phyloP scores from a whole-genome alignment of 2,888 invertebrate species.

The Polydesmus complanatus region DNA sequence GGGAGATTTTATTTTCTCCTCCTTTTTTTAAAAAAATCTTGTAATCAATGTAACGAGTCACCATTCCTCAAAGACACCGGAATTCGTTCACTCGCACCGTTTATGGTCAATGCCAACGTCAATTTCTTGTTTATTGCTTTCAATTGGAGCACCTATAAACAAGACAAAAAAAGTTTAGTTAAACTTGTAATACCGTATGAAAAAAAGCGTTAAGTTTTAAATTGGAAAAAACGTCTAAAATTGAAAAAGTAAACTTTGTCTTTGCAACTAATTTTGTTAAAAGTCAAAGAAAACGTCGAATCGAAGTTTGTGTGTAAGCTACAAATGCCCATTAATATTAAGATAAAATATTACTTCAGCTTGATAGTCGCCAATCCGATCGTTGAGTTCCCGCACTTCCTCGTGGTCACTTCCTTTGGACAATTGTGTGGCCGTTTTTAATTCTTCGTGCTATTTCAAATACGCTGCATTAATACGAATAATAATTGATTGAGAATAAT shows the following conservation, averaged over 20 bases:
- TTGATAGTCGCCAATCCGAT: constrained; percentile 80
- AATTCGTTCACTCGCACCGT: constrained; percentile 15
- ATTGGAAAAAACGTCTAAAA: background rate
- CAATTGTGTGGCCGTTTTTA: constrained; percentile 82
- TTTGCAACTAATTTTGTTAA: too few relatives aligned
- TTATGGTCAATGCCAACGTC: constrained; percentile 15
- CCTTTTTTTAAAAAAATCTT: background rate
- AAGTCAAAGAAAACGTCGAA: background rate
- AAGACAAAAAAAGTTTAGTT: too few relatives aligned
- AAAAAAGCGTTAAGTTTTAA: background rate
- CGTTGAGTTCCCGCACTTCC: constrained; percentile 74
- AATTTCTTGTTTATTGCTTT: constrained; percentile 25
- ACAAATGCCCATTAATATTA: too few relatives aligned
- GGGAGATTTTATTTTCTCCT: too few relatives aligned
- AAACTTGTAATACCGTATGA: too few relatives aligned
- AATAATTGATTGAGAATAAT: constrained; percentile 3
- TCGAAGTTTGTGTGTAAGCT: background rate
- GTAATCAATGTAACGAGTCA: constrained; percentile 7
- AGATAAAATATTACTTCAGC: constrained; percentile 57
- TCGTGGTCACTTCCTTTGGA: constrained; percentile 69
- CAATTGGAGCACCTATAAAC: constrained; percentile 28
- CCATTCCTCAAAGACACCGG: constrained; percentile 17
- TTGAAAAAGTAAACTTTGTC: background rate
- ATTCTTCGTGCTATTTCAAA: constrained; percentile 72
- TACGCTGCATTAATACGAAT: constrained; percentile 1